A percentile compares a stretch with the other conserved stretches of the same genome.
phyloP scores from a whole-genome alignment of 2,888 invertebrate species.

The Malthinus seriepunctatus region DNA sequence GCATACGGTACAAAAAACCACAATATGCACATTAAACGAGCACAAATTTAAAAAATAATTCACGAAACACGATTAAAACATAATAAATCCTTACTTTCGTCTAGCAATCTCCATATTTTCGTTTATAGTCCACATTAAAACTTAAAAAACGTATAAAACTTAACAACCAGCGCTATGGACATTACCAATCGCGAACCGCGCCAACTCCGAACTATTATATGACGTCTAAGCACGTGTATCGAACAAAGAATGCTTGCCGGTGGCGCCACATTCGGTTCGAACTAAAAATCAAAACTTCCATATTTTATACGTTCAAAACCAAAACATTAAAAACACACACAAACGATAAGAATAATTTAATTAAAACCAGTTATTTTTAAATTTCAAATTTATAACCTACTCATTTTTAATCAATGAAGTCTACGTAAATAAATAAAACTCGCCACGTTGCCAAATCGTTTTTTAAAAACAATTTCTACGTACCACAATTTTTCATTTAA shows the following conservation, averaged over 20 bases:
- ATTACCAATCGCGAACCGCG: constrained; percentile 23
- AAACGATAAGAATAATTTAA: no score
- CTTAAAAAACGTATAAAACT: constrained; percentile 28
- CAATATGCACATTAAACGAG: not conserved
- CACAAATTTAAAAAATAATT: not conserved
- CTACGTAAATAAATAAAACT: no score
- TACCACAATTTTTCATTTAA: no score
- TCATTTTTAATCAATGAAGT: no score
- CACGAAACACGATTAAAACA: not conserved
- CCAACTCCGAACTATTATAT: constrained; percentile 24
- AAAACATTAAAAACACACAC: not conserved
- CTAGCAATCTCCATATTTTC: constrained; percentile 36
- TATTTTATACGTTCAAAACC: not conserved
- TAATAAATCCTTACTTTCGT: constrained; percentile 36
- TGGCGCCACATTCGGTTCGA: constrained; percentile 13
- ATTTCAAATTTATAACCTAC: no score
- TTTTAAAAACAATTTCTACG: no score
- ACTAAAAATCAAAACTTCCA: not conserved
- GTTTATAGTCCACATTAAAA: constrained; percentile 13
- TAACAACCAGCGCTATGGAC: constrained; percentile 13
- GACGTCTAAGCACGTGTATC: constrained; percentile 35
- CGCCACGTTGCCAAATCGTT: no score
- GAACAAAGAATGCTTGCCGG: constrained; percentile 32
- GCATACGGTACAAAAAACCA: constrained; percentile 30
- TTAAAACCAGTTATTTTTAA: no score